Evolutionary conservation across 2,888 invertebrate genomes (phyloP), one percentile per base, ranked within the genome.

Genomic region (Hanleya hanleyi): DNA sequence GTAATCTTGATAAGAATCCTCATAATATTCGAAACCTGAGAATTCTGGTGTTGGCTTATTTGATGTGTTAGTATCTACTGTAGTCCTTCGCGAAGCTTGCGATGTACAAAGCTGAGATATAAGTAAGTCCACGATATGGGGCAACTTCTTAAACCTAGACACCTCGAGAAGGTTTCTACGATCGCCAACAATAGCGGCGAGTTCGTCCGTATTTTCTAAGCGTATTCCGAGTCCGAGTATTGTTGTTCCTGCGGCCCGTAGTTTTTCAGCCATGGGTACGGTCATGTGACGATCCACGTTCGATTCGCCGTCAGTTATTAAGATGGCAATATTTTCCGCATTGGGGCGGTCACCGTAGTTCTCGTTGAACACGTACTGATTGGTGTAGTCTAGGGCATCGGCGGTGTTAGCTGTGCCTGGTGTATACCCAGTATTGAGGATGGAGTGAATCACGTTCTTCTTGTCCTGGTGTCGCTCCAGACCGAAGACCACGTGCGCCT

Each of bases 221-320:
- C 57, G 57, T 4, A 57, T 29, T 18, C 71, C 71, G 2, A 71
- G 33, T 5, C 51, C 67, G 22, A 67, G 62, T 33, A 71, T 29
- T 3, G 38, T 61, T 18, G 67, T 68, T 22, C 71, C 71, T 3
- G 50, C 22, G 2, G 61, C 35, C 3, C 67, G 57, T 15, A 33
- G 38, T 4, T 22, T 18, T 12, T 41, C 3, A 7, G 71, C 71
- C 35, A 38, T 49, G 33, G 67, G 67, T 7, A 71, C 15, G 1
- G 71, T 71, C 36, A 41, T 29, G 12, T 33, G 47, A 5, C 57
- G 38, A 50, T 71, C 71, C 15, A 57, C 18, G 49, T 71, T 71
- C 22, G 71, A 71, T 32, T 67, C 62, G 1, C 71, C 71, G 62
- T 71, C 71, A 7, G 71, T 71, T 36, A 71, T 57, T 47, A 71